These are phyloP conservation scores for Cerceris ruficornis DNA, from an alignment of 2,888 invertebrate species.

Conservation along the genomic window DNA sequence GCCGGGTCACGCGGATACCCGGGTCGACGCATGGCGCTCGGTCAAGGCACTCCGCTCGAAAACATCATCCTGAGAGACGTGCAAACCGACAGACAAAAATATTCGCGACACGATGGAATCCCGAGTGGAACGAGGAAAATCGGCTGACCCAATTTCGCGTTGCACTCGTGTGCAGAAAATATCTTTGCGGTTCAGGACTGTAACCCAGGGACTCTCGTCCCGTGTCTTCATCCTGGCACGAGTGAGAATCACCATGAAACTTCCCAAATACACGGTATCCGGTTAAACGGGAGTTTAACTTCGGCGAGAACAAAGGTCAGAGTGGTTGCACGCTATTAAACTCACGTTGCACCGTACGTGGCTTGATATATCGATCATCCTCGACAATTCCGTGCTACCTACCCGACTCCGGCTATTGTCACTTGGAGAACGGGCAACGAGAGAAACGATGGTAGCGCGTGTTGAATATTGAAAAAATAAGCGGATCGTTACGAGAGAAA, in stretches of 20 bases:
- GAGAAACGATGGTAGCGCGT: background rate
- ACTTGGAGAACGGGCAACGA: too few species aligned
- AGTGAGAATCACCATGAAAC: background rate
- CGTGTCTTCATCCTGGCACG: background rate
- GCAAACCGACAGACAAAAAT: slow-evolving; percentile 18
- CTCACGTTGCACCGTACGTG: slow-evolving; percentile 22
- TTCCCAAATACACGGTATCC: background rate
- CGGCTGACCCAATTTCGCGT: slow-evolving; percentile 50
- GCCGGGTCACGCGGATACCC: slow-evolving; percentile 74
- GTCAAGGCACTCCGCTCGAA: slow-evolving; percentile 59
- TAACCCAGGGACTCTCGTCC: background rate
- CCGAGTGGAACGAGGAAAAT: slow-evolving; percentile 11
- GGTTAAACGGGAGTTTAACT: background rate
- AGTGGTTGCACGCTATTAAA: background rate
- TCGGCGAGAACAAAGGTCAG: slow-evolving; percentile 10
- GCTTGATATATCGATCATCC: slow-evolving; percentile 4
- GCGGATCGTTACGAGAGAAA: too few species aligned
- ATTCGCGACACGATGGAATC: slow-evolving; percentile 25
- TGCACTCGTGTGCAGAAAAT: slow-evolving; percentile 16
- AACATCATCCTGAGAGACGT: slow-evolving; percentile 35
- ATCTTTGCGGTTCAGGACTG: background rate
- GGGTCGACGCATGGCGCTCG: slow-evolving; percentile 72
- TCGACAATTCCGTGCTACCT: background rate
- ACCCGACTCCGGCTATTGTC: background rate
- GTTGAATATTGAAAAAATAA: background rate